A percentile compares a stretch with the other conserved stretches of the same genome.
Conservation (phyloP, 2,113 vertebrate species). For the Thomomys bottae region DNA sequence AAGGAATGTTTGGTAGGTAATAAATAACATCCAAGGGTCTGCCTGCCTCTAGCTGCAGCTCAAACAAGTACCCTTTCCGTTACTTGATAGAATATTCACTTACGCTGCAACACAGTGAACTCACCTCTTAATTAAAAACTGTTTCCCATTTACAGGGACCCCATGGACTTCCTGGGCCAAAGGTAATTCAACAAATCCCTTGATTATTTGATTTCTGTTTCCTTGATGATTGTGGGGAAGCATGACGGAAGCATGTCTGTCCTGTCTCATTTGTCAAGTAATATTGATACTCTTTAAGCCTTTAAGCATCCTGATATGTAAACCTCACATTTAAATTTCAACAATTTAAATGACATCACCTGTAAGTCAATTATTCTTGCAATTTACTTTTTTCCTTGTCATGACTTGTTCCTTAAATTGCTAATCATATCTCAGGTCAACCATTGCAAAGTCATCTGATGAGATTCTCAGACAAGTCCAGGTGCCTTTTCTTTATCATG, state of each 20-base stretch:
- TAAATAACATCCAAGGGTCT: neutral
- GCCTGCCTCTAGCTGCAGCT: neutral
- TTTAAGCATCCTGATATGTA: slow-evolving; percentile 85
- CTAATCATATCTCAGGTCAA: slow-evolving; percentile 3
- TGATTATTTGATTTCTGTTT: slow-evolving; percentile 69
- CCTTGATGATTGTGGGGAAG: slow-evolving; percentile 75
- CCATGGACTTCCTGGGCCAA: slow-evolving; percentile 96
- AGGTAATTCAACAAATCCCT: slow-evolving; percentile 88
- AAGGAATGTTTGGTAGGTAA: neutral
- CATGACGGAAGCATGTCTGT: slow-evolving; percentile 81
- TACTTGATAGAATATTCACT: slow-evolving; percentile 36
- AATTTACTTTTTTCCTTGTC: slow-evolving; percentile 38
- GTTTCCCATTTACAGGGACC: slow-evolving; percentile 92
- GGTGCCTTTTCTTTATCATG: neutral
- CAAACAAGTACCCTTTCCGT: slow-evolving; percentile 20
- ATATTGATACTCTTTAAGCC: slow-evolving; percentile 86
- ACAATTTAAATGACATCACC: slow-evolving; percentile 50
- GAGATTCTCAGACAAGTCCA: slow-evolving; percentile 25
- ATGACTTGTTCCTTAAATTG: neutral
- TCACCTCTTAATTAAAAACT: slow-evolving; percentile 67
- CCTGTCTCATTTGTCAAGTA: slow-evolving; percentile 76
- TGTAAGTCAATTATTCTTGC: slow-evolving; percentile 33
- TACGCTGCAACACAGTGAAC: slow-evolving; percentile 38
- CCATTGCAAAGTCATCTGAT: neutral
- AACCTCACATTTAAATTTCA: slow-evolving; percentile 45